Evolutionary conservation across 2,113 vertebrate genomes (phyloP).

Genomic region (Marmota flaviventris): DNA sequence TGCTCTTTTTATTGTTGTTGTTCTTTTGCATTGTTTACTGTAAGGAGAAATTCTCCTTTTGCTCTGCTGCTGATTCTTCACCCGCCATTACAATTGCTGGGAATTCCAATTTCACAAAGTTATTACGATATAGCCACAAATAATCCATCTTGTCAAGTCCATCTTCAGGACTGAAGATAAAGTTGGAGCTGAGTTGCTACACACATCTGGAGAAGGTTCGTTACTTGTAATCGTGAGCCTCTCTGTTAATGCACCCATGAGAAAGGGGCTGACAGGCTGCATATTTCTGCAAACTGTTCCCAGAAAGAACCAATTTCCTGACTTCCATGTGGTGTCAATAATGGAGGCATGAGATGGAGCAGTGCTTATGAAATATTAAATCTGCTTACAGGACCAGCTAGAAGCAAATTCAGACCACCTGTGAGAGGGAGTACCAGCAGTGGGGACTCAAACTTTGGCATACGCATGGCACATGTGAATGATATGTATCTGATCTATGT

Average conservation of each 20-base stretch:
- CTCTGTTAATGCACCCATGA: slow-evolving; percentile 93
- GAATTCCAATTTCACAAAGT: slow-evolving; percentile 85
- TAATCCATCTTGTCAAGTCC: slow-evolving; percentile 90
- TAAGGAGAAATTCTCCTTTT: slow-evolving; percentile 64
- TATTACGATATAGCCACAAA: slow-evolving; percentile 86
- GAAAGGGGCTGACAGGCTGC: slow-evolving; percentile 93
- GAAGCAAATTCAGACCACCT: slow-evolving; percentile 96
- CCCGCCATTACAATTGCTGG: slow-evolving; percentile 80
- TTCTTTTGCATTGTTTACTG: slow-evolving; percentile 82
- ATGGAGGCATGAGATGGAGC: slow-evolving; percentile 94
- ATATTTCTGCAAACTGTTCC: slow-evolving; percentile 97
- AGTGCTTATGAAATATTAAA: slow-evolving; percentile 98
- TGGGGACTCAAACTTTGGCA: slow-evolving; percentile 86
- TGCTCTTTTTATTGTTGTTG: slow-evolving; percentile 73
- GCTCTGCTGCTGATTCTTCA: slow-evolving; percentile 69
- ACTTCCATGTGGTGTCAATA: slow-evolving; percentile 99
- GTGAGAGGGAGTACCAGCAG: slow-evolving; percentile 89
- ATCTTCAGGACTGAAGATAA: slow-evolving; percentile 86
- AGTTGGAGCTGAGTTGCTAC: slow-evolving; percentile 90
- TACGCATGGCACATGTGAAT: slow-evolving; percentile 79
- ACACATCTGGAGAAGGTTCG: slow-evolving; percentile 95
- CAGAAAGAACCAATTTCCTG: slow-evolving; percentile 97
- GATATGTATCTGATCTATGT: slow-evolving; percentile 69
- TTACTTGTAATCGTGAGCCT: slow-evolving; percentile 95
- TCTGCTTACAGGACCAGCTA: slow-evolving; percentile 91